A percentile compares a stretch with the other conserved stretches of the same genome.
Conservation (phyloP, 1,140 invertebrate genomes). For the Homalodisca vitripennis region DNA sequence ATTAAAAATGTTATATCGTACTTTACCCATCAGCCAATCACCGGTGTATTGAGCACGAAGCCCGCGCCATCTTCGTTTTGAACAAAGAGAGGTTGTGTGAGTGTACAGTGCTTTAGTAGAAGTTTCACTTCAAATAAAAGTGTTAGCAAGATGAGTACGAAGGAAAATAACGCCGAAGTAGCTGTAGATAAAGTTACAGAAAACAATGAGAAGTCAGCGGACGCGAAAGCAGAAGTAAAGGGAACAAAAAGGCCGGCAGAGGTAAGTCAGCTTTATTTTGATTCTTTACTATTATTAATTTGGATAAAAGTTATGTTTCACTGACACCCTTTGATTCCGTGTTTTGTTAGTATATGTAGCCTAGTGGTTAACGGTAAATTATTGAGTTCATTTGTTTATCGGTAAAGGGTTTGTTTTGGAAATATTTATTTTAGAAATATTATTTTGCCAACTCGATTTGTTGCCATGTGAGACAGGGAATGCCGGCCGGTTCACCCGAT, state of each 20-base stretch:
- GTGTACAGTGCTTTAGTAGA: constrained; percentile 41
- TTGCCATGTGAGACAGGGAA: not conserved
- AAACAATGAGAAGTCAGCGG: constrained; percentile 66
- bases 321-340: no score
- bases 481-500: not conserved
- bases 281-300: no score
- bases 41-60: constrained; percentile 58
- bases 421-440: no score
- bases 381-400: no score
- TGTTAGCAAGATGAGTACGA: constrained; percentile 77
- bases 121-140: constrained; percentile 41
- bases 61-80: constrained; percentile 81
- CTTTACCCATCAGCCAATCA: constrained; percentile 54
- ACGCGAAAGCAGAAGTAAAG: constrained; percentile 78
- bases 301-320: no score
- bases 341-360: no score
- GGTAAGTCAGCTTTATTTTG: constrained; percentile 61
- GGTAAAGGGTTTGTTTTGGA: no score
- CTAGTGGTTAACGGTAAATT: no score
- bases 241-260: constrained; percentile 84
- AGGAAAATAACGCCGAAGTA: constrained; percentile 79
- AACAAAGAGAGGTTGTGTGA: constrained; percentile 58
- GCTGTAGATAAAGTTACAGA: constrained; percentile 75
- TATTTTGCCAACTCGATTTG: no score
- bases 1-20: constrained; percentile 30